Evolutionary conservation across 2,888 invertebrate species (phyloP).

Genomic region (Lepidocyrtoides sp.): DNA sequence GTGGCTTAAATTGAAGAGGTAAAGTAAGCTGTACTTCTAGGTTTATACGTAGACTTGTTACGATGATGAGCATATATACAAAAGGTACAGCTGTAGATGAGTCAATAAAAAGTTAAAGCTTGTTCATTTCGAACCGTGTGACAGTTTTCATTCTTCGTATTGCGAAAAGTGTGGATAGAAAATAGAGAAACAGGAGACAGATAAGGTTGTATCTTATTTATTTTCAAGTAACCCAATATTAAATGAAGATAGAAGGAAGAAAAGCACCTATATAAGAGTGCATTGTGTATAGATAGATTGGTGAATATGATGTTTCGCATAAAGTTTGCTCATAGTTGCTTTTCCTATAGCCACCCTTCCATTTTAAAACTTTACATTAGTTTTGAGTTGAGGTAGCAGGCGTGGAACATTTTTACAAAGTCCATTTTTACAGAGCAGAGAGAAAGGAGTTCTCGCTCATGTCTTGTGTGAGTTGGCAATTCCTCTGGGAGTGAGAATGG

Average conservation of each 20-base stretch:
- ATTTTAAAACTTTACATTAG: conserved; percentile 55
- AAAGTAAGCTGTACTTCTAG: not conserved
- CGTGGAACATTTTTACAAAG: conserved; percentile 59
- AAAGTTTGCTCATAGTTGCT: conserved; percentile 31
- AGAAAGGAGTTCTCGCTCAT: conserved; percentile 45
- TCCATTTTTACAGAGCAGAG: conserved; percentile 34
- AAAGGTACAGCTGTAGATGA: conserved; percentile 13
- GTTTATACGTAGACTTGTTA: not conserved
- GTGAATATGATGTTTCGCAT: conserved; percentile 15
- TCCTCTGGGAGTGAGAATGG: conserved; percentile 67
- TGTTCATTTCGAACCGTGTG: conserved; percentile 57
- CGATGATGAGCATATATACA: conserved; percentile 36
- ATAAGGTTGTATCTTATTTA: not conserved
- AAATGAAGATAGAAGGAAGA: not conserved
- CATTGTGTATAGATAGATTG: not conserved
- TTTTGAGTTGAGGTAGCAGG: conserved; percentile 35
- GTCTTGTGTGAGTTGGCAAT: conserved; percentile 64
- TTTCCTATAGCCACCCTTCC: not conserved
- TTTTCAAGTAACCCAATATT: not conserved
- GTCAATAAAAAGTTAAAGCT: conserved; percentile 69
- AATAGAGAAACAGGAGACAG: conserved; percentile 31
- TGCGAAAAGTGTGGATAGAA: conserved; percentile 57
- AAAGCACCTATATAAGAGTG: not conserved
- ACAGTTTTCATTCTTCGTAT: conserved; percentile 3
- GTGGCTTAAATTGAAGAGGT: not conserved